phyloP scores from a whole-genome alignment of 2,888 invertebrate species.

The Barypeithes pellucidus region DNA sequence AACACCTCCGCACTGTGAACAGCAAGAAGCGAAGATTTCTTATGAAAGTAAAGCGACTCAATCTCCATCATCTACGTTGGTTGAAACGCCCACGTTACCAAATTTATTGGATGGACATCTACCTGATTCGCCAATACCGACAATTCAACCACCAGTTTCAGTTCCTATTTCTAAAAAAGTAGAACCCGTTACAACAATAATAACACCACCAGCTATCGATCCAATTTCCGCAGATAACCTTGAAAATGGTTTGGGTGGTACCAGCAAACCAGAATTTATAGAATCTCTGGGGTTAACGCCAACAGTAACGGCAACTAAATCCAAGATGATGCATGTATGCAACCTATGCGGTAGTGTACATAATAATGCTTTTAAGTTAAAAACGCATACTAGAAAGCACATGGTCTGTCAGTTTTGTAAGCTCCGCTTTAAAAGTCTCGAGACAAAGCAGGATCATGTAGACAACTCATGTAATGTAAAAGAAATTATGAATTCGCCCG shows the following conservation, averaged over 20 bases:
- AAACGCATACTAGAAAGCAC: slow-evolving; percentile 56
- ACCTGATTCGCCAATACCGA: slow-evolving; percentile 1
- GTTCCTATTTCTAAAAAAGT: neutral
- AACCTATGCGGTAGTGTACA: slow-evolving; percentile 59
- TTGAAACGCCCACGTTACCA: neutral
- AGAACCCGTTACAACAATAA: neutral
- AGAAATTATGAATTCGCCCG: slow-evolving; percentile 23
- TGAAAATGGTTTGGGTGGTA: slow-evolving; percentile 10
- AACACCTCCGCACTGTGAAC: slow-evolving; percentile 3
- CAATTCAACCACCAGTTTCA: neutral
- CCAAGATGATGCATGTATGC: slow-evolving; percentile 53
- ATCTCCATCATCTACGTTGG: neutral
- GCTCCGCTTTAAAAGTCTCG: slow-evolving; percentile 54
- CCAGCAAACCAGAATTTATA: slow-evolving; percentile 22
- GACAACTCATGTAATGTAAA: slow-evolving; percentile 36
- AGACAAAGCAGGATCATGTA: slow-evolving; percentile 56
- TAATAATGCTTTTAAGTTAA: slow-evolving; percentile 52
- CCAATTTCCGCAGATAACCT: slow-evolving; percentile 10
- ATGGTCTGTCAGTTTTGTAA: slow-evolving; percentile 60
- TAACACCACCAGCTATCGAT: neutral
- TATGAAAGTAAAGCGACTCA: neutral
- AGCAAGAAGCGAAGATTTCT: neutral
- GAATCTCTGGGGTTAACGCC: slow-evolving; percentile 49
- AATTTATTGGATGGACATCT: neutral
- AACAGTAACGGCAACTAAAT: slow-evolving; percentile 36